A percentile compares a stretch with the other conserved stretches of the same genome.
Evolutionary conservation across 2,113 vertebrate species (phyloP).

Genomic region (Seriola rivoliana): DNA sequence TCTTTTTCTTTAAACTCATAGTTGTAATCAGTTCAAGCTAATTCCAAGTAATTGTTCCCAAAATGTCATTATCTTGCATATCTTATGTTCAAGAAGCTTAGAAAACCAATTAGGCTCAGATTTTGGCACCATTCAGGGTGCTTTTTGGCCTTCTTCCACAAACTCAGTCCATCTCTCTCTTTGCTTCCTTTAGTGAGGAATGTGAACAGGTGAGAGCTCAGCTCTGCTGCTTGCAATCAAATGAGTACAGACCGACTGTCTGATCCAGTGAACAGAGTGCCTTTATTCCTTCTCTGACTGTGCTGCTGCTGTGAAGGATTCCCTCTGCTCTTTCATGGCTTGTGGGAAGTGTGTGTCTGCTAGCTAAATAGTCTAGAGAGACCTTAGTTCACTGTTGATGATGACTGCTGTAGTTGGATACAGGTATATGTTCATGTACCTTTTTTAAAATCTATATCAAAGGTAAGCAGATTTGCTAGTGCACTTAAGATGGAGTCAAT

Average conservation of each 20-base stretch:
- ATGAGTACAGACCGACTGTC: slow-evolving; percentile 25
- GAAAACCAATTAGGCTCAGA: neutral
- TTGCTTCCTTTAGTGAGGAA: neutral
- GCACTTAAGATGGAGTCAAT: neutral
- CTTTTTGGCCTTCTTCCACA: neutral
- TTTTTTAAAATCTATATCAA: neutral
- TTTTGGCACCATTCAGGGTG: neutral
- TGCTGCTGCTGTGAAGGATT: slow-evolving; percentile 7
- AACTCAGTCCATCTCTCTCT: neutral
- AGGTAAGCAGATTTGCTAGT: neutral
- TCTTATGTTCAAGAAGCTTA: neutral
- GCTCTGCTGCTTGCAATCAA: slow-evolving; percentile 15
- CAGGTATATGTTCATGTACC: neutral
- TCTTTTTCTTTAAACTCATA: neutral
- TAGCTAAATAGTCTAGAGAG: slow-evolving; percentile 4
- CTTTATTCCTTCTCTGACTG: slow-evolving; percentile 32
- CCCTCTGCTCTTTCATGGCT: slow-evolving; percentile 20
- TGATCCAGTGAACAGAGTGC: slow-evolving; percentile 50
- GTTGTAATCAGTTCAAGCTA: neutral
- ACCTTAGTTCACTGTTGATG: neutral
- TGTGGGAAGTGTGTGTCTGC: neutral
- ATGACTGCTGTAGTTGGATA: neutral
- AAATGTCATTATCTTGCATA: neutral
- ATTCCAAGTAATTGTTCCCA: neutral
- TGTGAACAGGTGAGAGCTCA: slow-evolving; percentile 41